A percentile compares a stretch with the other conserved stretches of the same genome.
These are phyloP conservation scores for Sussaba pulchella DNA, from an alignment of 2,888 invertebrate genomes.

Conservation along the genomic window DNA sequence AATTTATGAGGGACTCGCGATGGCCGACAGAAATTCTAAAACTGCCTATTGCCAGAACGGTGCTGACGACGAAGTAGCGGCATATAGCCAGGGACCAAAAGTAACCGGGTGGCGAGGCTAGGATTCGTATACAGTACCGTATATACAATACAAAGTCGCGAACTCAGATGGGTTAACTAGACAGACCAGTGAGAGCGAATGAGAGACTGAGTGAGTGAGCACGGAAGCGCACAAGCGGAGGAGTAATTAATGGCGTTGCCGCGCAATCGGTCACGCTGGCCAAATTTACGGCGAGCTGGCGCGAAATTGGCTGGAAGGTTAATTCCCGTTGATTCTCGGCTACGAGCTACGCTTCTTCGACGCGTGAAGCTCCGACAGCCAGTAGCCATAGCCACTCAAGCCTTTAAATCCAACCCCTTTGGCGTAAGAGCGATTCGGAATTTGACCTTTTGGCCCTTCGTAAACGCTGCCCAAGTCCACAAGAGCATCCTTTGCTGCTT, in stretches of 20 bases:
- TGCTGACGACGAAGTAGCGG: not conserved
- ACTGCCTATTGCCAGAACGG: not conserved
- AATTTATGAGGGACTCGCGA: not conserved
- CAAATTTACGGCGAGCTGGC: conserved; percentile 67
- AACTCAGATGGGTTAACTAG: conserved; percentile 57
- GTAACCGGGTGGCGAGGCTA: conserved; percentile 15
- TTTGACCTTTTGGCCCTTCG: conserved; percentile 33
- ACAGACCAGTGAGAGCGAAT: conserved; percentile 19
- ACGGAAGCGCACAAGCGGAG: conserved; percentile 41
- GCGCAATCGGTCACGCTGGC: conserved; percentile 67
- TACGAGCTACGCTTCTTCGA: conserved; percentile 60
- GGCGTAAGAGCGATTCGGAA: conserved; percentile 51
- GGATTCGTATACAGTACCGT: conserved; percentile 5
- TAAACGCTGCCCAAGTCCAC: conserved; percentile 16
- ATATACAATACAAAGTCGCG: conserved; percentile 29
- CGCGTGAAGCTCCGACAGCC: conserved; percentile 62
- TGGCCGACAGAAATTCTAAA: conserved; percentile 15
- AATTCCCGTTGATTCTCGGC: conserved; percentile 67
- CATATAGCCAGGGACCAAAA: conserved; percentile 17
- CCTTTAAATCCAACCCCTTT: conserved; percentile 56
- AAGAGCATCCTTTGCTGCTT: conserved; percentile 7
- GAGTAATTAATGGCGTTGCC: conserved; percentile 67
- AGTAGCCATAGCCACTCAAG: conserved; percentile 54
- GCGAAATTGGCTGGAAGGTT: conserved; percentile 69
- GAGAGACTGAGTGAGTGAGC: conserved; percentile 51